phyloP scores from a whole-genome alignment of 2,797 vertebrate genomes.

The Acrossocheilus fasciatus region DNA sequence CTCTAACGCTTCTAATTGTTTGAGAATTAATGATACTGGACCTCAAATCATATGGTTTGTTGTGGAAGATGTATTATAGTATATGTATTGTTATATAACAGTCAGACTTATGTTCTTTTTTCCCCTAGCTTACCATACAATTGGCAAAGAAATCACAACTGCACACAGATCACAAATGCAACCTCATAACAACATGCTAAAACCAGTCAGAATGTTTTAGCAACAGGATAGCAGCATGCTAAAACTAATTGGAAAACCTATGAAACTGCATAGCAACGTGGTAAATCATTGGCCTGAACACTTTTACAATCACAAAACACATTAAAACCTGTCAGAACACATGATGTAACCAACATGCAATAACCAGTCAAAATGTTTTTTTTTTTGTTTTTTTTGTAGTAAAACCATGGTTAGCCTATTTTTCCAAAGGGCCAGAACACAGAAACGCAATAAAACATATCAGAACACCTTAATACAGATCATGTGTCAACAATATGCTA shows the following conservation, averaged over 20 bases:
- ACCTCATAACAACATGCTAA: neutral
- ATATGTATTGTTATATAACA: neutral
- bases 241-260: neutral
- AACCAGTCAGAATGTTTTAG: neutral
- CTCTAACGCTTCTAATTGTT: neutral
- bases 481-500: no score
- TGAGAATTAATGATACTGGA: neutral
- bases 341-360: no score
- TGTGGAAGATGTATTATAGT: neutral
- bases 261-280: neutral
- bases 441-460: no score
- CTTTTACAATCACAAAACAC: no score
- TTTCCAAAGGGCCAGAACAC: no score
- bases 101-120: neutral
- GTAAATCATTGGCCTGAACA: neutral
- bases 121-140: neutral
- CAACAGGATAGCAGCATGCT: neutral
- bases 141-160: neutral
- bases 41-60: neutral
- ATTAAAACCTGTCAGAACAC: neutral
- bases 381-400: no score
- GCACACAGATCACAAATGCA: neutral
- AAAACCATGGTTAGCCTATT: no score
- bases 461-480: no score
- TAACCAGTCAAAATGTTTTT: neutral